Evolutionary conservation across 2,113 vertebrate species (phyloP).

Genomic region (Calyptomena viridis): DNA sequence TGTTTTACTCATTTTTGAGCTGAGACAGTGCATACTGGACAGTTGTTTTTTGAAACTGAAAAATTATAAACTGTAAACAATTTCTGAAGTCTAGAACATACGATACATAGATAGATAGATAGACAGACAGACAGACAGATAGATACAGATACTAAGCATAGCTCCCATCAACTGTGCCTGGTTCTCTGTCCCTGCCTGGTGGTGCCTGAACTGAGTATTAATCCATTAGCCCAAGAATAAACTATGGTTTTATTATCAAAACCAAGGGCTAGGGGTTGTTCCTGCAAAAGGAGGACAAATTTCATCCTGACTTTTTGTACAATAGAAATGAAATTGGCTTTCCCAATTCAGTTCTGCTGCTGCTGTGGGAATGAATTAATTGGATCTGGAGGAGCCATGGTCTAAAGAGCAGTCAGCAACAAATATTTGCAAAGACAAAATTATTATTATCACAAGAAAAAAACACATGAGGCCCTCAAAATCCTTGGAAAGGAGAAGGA

Average conservation of each 20-base stretch:
- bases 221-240: neutral
- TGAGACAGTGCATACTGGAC: neutral
- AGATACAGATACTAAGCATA: neutral
- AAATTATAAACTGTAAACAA: neutral
- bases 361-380: neutral
- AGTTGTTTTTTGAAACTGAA: slow-evolving; percentile 10
- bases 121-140: too few species aligned
- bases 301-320: neutral
- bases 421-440: neutral
- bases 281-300: neutral
- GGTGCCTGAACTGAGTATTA: neutral
- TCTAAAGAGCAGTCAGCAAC: neutral
- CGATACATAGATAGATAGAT: too few species aligned
- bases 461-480: neutral
- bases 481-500: neutral
- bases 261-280: neutral
- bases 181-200: neutral
- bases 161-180: neutral
- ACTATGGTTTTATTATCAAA: neutral
- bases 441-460: neutral
- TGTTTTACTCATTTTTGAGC: neutral
- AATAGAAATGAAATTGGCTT: neutral
- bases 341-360: neutral
- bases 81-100: neutral
- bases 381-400: neutral